Base-by-base conservation (phyloP, 2,113 vertebrate species). In the Morone chrysops region DNA sequence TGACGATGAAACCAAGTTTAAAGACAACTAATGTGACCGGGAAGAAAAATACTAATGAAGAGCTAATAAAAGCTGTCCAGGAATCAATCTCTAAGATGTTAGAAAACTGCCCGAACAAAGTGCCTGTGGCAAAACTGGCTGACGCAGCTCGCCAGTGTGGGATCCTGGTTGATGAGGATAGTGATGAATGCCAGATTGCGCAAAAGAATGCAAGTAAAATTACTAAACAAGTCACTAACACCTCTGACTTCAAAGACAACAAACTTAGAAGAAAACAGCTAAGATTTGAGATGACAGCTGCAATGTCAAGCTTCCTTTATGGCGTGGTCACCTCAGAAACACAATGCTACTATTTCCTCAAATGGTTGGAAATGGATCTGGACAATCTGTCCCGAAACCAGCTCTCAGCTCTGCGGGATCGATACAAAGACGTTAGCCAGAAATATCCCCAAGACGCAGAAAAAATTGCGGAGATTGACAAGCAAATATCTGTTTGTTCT, bases 321-420 rank as follows among this genome's bases (percentile, higher is more conserved):
- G 90, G 66, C 6, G 59, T 94, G 75, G 89, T 89, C 48, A 72
- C 9, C 25, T 41, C 67, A 54, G 84, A 48, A 2, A 43, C 38
- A 53, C 90, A 94, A 20, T 78, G 91, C 38, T 11, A 62, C 8
- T 93, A 84, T 74, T 95, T 94, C 36, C 41, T 95, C 1, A 93
- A 94, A 75, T 95, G 93, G 93, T 88, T 95, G 87, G 20, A 59
- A 45, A 91, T 94, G 18, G 87, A 92, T n/a, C 81, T 95, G 0
- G 93, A 95, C 48, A 89, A 88, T 9, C 1, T 81, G 8, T 91
- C 90, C 10, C 57, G 22, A 0, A 0, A 72, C 61, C 84, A 80
- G 10, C 73, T 94, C 0, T 90, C 75, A 36, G 11, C 0, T 2
- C 87, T 94, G 0, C 1, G 74, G 0, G 85, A 87, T 1, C 1